Conservation (phyloP, 2,888 invertebrate genomes). For the Serripes groenlandicus region DNA sequence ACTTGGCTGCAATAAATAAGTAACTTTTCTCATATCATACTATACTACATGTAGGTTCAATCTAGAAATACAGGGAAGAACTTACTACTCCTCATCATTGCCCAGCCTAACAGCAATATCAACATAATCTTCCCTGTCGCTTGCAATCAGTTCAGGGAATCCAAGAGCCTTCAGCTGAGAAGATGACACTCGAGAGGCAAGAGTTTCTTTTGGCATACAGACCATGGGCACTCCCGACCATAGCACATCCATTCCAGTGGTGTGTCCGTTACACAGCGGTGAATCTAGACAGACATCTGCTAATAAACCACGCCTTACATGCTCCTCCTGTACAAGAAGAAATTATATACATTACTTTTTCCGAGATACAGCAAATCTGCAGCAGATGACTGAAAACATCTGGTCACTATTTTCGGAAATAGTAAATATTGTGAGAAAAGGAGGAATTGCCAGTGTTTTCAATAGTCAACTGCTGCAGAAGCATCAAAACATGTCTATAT, state of each 20-base stretch:
- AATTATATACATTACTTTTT: too few species aligned
- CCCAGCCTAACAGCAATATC: conserved; percentile 97
- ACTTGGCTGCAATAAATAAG: too few species aligned
- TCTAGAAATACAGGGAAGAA: too few species aligned
- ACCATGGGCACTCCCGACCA: conserved; percentile 99
- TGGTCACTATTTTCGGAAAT: too few species aligned
- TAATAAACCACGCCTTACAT: conserved; percentile 98
- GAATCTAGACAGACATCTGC: conserved; percentile 99
- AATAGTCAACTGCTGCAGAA: too few species aligned
- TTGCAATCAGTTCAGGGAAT: conserved; percentile 97
- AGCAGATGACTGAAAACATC: too few species aligned
- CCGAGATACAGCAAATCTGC: too few species aligned
- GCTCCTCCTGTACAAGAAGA: conserved; percentile 90
- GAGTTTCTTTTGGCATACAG: conserved; percentile 93
- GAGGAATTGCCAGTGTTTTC: too few species aligned
- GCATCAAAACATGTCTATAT: too few species aligned
- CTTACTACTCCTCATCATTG: conserved; percentile 95
- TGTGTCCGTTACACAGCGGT: conserved; percentile 99
- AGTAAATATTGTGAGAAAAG: too few species aligned
- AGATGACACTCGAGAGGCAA: conserved; percentile 96
- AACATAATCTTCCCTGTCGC: conserved; percentile 95
- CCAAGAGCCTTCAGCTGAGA: conserved; percentile 97
- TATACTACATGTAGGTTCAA: too few species aligned
- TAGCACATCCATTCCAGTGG: conserved; percentile 99
- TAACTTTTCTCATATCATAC: too few species aligned